Evolutionary conservation across 2,888 invertebrate species (phyloP), one percentile per base, ranked within the genome.

Genomic region (Dryobotodes eremita): DNA sequence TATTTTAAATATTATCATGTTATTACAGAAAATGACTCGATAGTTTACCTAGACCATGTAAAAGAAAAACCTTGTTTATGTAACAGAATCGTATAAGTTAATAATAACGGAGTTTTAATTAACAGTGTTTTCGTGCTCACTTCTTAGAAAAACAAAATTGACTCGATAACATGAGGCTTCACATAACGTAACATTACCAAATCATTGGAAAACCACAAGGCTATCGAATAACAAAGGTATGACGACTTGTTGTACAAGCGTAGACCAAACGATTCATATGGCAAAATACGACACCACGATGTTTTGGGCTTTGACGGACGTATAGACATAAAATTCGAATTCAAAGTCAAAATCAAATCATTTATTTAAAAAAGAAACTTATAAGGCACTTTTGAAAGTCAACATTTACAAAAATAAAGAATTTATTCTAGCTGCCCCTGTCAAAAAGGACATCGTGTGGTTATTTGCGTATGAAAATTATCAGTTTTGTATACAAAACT

Each of bases 201-300:
- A 59, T 69, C 46, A 15, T 46, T 57, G 46, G 26, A 20, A 69
- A 65, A 42, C 72, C n/a, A 31, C 50, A 46, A 17, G 46, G 69
- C 57, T 72, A 73, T 84, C 72, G 84, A 84, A 79, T 62, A 73
- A 71, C 62, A 48, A 83, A 83, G 80, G 76, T 84, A 73, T 73
- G 79, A 73, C 65, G 36, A 79, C 36, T 20, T 17, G 48, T 17
- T 46, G 31, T 15, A 26, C 13, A 55, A 68, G 48, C 61, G 42
- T 70, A 46, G 59, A 53, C 36, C 17, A 17, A 75, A 57, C 71
- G 64, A 75, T 79, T 83, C 50, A 26, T 62, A 15, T 72, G 71
- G 6, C 79, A 84, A 83, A 55, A 83, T 71, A 83, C 53, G 77
- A 55, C 7, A 48, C 31, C 2, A n/a, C n/a, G 4, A 46, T 31